Base-by-base conservation (phyloP, 2,888 invertebrate genomes). In the Phalangium opilio region DNA sequence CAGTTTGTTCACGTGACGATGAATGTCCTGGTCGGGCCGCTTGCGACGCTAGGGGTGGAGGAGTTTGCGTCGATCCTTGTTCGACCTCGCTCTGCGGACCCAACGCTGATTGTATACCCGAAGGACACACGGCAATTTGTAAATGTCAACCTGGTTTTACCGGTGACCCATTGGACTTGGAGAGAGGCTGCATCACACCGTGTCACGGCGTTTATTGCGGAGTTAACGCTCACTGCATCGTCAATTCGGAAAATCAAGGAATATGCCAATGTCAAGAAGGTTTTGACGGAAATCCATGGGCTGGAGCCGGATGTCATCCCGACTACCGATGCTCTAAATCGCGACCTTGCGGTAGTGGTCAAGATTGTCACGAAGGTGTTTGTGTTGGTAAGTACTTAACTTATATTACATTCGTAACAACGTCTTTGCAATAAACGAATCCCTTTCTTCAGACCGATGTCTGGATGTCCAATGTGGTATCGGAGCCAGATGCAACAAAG, bases 261-360 rank as follows among this genome's bases (percentile, higher is more conserved):
- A 86, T 86, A 4, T 90, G 89, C 63, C 81, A 83, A 62, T 90
- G 89, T 61, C 75, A 80, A 2, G 83, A 85, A 63, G 86, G 86
- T 41, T 81, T 79, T 64, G 75, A 79, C 48, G 89, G 89, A 17
- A 89, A 90, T 68, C 87, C 90, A 7, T 90, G 89, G 71, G 83
- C 87, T 1, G 90, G 90, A 20, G 90, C 89, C 35, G 74, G 74
- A 46, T 90, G 90, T 62, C 73, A 73, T 46, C 57, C 57, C 43
- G 27, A 43, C 11, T 35, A 39, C 35, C 7, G 38, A 17, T 38
- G 38, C 18, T 38, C 38, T 10, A 18, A 17, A 18, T 12, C 15
- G 3, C 11, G n/a, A 17, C 38, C 38, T 38, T 38, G 38, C 18
- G 15, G 17, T 12, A 2, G 12, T 12, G 15, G 17, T 17, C 38